Percentiles rank a stretch among this genome's conserved stretches.
phyloP scores from a whole-genome alignment of 2,113 vertebrate genomes.

The Apteryx owenii region DNA sequence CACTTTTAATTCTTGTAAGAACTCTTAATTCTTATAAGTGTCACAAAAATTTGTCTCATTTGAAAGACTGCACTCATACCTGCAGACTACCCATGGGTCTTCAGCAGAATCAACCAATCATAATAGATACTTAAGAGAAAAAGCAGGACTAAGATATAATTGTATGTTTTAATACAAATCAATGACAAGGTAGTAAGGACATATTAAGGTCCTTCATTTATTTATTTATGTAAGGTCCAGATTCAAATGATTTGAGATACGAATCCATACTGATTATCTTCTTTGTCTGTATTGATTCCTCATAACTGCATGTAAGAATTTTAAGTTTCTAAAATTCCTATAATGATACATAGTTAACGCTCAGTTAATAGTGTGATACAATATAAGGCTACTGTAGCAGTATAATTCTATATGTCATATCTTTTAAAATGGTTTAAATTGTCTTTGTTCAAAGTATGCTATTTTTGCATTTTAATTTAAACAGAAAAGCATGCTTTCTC shows the following conservation, averaged over 20 bases:
- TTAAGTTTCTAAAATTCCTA: background rate
- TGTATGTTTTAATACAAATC: background rate
- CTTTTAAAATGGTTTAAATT: no score
- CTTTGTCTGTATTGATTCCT: no score
- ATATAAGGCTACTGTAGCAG: background rate
- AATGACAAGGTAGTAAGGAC: background rate
- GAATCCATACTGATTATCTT: background rate
- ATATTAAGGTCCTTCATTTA: background rate
- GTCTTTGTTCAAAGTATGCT: no score
- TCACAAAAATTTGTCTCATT: background rate
- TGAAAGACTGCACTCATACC: background rate
- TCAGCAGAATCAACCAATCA: background rate
- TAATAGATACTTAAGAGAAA: background rate
- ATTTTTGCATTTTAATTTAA: background rate
- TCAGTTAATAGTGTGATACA: background rate
- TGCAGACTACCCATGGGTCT: background rate
- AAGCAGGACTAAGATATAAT: background rate
- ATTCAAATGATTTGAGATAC: background rate
- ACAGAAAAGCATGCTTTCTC: background rate
- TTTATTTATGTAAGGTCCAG: background rate
- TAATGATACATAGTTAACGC: background rate
- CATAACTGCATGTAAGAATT: background rate
- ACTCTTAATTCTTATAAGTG: background rate
- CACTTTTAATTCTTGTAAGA: background rate
- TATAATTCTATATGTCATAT: no score